Base-by-base conservation (phyloP, 1,140 invertebrate species). In the Nylanderia fulva region DNA sequence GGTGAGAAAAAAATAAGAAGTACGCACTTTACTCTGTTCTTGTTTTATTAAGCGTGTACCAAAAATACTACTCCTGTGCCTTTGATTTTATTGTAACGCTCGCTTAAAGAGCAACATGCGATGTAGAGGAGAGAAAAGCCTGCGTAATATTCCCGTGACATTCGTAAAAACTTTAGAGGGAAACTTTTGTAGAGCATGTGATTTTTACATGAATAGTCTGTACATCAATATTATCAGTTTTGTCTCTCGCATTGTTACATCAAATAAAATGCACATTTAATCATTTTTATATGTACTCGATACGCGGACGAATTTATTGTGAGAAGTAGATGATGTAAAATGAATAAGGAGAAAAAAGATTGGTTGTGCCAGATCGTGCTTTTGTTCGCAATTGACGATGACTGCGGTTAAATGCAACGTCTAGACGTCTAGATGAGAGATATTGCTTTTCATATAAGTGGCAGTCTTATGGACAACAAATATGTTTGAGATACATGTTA, bases 1-100 rank as follows among this genome's bases (percentile, higher is more conserved):
- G 66, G 52, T 60, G 64, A 80, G 52, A 27, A 72, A 72, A 45
- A 82, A 82, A 72, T 82, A 8, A 72, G 24, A 13, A 33, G 36
- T 54, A 29, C 5, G n/a, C 27, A 36, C 2, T 27, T 42, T 24
- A 72, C 36, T n/a, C n/a, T 13, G 27, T 82, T 72, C 52, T 18
- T 82, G 36, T 72, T 54, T 33, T 18, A n/a, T 69, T 54, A 80
- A 69, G 27, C 15, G n/a, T 0, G 66, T 66, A 42, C 52, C 66
- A 58, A 72, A 82, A 71, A 82, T 72, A 82, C 18, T 58, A 33
- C 54, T 9, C 48, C n/a, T n/a, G 52, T 58, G 33, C 36, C 54
- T 42, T 11, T 60, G 36, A 4, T 42, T 5, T 58, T 72, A 58
- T 52, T 71, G 24, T 52, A 80, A 1, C 24, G 64, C 9, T 11